Evolutionary conservation across 1,140 invertebrate genomes (phyloP).

Genomic region (Drosophila orena): DNA sequence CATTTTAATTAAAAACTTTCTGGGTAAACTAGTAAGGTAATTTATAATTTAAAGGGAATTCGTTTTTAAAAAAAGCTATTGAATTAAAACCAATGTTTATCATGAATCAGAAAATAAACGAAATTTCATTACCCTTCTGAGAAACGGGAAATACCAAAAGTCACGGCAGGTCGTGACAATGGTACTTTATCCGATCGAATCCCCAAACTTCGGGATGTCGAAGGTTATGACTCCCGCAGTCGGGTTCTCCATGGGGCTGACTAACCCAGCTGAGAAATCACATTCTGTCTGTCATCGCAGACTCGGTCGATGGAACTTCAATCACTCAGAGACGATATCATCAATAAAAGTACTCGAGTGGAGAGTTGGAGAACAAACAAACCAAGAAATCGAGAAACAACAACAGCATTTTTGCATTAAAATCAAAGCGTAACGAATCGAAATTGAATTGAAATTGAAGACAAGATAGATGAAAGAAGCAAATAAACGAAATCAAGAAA

Average conservation of each 20-base stretch:
- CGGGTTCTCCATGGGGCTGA: constrained; percentile 4
- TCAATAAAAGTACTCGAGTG: constrained; percentile 63
- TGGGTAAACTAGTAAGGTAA: too few species aligned
- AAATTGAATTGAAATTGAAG: constrained; percentile 63
- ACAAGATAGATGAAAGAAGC: constrained; percentile 41
- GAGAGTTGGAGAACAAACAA: constrained; percentile 29
- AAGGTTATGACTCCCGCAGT: constrained; percentile 35
- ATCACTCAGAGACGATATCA: constrained; percentile 65
- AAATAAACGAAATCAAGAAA: constrained; percentile 34
- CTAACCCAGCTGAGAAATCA: constrained; percentile 40
- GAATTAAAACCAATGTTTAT: constrained; percentile 21
- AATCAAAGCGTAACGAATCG: constrained; percentile 61
- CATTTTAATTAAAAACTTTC: constrained; percentile 20
- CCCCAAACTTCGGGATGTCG: constrained; percentile 28
- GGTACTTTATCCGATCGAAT: constrained; percentile 44
- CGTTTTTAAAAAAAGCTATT: not conserved
- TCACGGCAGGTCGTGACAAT: constrained; percentile 72
- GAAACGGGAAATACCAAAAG: constrained; percentile 39
- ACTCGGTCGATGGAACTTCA: constrained; percentile 60
- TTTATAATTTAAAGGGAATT: too few species aligned
- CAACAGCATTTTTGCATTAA: constrained; percentile 51
- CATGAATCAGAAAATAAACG: constrained; percentile 18
- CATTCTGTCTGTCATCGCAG: constrained; percentile 64
- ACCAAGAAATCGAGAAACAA: constrained; percentile 38
- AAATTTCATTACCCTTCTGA: constrained; percentile 24